Percentiles rank a stretch among this genome's conserved stretches.
Evolutionary conservation across 2,113 vertebrate species (phyloP).

Genomic region (Corydoras maculifer): DNA sequence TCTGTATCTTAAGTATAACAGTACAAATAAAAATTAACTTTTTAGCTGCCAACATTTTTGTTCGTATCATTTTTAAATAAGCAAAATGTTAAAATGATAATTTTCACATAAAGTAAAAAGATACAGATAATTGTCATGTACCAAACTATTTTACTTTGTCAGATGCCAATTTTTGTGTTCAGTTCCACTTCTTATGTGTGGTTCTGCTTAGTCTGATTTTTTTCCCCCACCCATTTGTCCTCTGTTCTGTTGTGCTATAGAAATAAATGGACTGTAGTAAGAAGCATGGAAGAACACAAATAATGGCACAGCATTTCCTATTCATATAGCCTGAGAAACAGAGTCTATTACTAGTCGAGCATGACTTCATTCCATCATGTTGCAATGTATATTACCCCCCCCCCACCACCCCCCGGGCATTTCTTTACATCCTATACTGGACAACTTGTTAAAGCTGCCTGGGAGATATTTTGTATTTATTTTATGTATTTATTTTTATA

Average conservation of each 20-base stretch:
- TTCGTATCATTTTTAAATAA: too few relatives aligned
- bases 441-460: constrained; percentile 9
- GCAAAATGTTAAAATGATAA: too few relatives aligned
- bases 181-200: too few relatives aligned
- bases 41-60: too few relatives aligned
- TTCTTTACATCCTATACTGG: neutral
- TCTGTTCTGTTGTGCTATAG: neutral
- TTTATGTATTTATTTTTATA: neutral
- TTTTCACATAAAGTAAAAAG: too few relatives aligned
- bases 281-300: constrained; percentile 1
- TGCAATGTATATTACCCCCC: constrained; percentile 21
- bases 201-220: too few relatives aligned
- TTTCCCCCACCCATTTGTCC: neutral
- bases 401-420: neutral
- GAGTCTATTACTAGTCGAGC: constrained; percentile 24
- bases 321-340: constrained; percentile 24
- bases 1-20: too few relatives aligned
- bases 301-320: constrained; percentile 19
- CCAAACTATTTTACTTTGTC: too few relatives aligned
- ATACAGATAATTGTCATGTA: too few relatives aligned
- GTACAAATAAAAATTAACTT: too few relatives aligned
- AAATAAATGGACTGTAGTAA: neutral
- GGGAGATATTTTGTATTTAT: neutral
- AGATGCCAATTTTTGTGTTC: too few relatives aligned
- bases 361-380: constrained; percentile 22